Conservation (phyloP, 2,888 invertebrate genomes). For the Macropis europaea region DNA sequence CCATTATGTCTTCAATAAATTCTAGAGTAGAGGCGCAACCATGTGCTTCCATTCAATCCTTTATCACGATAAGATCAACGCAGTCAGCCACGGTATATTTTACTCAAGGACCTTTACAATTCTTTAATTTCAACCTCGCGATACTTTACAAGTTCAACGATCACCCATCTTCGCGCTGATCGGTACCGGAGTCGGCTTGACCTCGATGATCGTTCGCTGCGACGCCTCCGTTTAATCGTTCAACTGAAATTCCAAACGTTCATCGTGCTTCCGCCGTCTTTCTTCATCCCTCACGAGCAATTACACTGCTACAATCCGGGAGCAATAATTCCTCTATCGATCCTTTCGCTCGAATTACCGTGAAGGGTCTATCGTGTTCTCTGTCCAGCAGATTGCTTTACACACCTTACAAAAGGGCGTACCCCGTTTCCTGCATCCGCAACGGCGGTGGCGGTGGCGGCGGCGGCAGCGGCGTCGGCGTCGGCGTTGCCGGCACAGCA, state of each 20-base stretch:
- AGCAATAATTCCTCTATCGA: conserved; percentile 30
- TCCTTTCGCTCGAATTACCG: conserved; percentile 14
- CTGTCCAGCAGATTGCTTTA: conserved; percentile 23
- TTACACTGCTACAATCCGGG: neutral
- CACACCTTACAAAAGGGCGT: conserved; percentile 42
- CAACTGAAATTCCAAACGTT: neutral
- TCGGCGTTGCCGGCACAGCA: neutral
- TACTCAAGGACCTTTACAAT: too few species aligned
- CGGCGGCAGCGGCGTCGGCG: neutral
- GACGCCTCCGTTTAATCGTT: too few species aligned
- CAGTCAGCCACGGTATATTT: too few species aligned
- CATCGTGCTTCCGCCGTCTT: neutral
- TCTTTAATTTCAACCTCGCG: too few species aligned
- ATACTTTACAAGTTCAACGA: too few species aligned
- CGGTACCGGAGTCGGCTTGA: too few species aligned
- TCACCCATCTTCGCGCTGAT: too few species aligned
- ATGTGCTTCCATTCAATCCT: too few species aligned
- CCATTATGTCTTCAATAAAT: too few species aligned
- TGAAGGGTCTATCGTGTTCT: conserved; percentile 9
- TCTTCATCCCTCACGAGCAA: neutral
- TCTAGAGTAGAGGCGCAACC: too few species aligned
- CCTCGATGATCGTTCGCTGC: too few species aligned
- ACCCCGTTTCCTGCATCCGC: conserved; percentile 58
- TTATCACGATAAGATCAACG: too few species aligned
- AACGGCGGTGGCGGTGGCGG: conserved; percentile 31